Evolutionary conservation across 2,888 invertebrate genomes (phyloP), one percentile per base, ranked within the genome.

Genomic region (Lithosia quadra): DNA sequence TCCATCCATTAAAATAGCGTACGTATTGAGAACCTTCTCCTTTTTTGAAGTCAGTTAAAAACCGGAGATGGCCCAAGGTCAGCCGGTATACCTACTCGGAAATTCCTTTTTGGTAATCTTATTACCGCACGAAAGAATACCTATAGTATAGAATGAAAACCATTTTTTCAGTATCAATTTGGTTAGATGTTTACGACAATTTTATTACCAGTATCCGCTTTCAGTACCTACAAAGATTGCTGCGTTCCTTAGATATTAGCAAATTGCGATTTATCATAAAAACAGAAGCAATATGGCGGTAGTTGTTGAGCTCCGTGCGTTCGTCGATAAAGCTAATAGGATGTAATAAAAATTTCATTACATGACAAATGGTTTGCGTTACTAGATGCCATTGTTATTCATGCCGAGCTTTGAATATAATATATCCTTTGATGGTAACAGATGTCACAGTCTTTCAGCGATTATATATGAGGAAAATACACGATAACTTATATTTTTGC

Each of bases 331-430:
- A 58, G 13, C 13, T 59, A 58, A n/a, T 58, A 13, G 21, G 34
- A 33, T n/a, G 21, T 34, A 21, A 60, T 60, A 21, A 36, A 36
- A 22, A 15, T 60, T 60, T 60, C 59, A 60, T 60, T 36, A 60
- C 59, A 22, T 15, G 59, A 60, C 59, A 60, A 59, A 60, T 21
- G 59, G 59, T 10, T 34, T 7, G 11, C 21, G 59, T 36, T n/a
- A 59, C 59, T 34, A 18, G 5, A 34, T 33, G 21, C n/a, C 34
- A 15, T 24, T 56, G 24, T 24, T 15, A 22, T 56, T 28, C 24
- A 56, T 56, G 3, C 1, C 8, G 24, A 56, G 8, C 28, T 56
- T 49, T n/a, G n/a, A 49, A n/a, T n/a, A 49, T n/a, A 49, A 18
- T 2, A 49, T 49, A 49, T 49, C 49, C n/a, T 49, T 49, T 49